Base-by-base conservation (phyloP, 1,140 invertebrate genomes). In the Trichonephila inaurata region DNA sequence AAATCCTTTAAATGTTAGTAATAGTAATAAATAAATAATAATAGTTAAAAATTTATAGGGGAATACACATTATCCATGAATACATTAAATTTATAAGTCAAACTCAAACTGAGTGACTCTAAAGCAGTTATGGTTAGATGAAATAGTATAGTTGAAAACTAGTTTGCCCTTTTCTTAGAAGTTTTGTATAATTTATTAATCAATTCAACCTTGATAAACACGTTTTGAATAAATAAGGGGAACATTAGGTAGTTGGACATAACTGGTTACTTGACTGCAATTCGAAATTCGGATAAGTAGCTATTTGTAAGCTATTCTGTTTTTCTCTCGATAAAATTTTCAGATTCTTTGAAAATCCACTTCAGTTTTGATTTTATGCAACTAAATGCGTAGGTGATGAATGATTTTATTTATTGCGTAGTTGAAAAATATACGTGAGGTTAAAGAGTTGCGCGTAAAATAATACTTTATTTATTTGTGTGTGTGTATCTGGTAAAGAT, bases 111-210 rank as follows among this genome's bases (percentile, higher is more conserved):
- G 33, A 40, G 33, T 28, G 72, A 77, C 33, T 18, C 72, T 40
- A 12, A 77, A 77, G 28, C 72, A 77, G 28, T 33, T 77, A 40
- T 77, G 33, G 72, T 77, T 77, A 77, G 72, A 77, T 40, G 28
- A 40, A 33, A 77, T 28, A 40, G 28, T 33, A 77, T 77, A 19
- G 33, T 40, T 77, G 28, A 77, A 77, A 40, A 77, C 72, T 77
- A 77, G 72, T 77, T 77, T 77, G 28, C 33, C 33, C 72, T 77
- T 77, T 77, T 77, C 72, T 77, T 77, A 40, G 28, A 77, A 77
- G 72, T 77, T 77, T 77, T 18, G 72, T 77, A 77, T 77, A 77
- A 77, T 77, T 77, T 77, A 77, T 77, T 77, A 77, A 77, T 77
- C 72, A 77, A 77, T 77, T 77, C 72, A 77, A 77, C 14, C 14